Conservation (phyloP, 1,140 invertebrate species). For the Radopholus similis region DNA sequence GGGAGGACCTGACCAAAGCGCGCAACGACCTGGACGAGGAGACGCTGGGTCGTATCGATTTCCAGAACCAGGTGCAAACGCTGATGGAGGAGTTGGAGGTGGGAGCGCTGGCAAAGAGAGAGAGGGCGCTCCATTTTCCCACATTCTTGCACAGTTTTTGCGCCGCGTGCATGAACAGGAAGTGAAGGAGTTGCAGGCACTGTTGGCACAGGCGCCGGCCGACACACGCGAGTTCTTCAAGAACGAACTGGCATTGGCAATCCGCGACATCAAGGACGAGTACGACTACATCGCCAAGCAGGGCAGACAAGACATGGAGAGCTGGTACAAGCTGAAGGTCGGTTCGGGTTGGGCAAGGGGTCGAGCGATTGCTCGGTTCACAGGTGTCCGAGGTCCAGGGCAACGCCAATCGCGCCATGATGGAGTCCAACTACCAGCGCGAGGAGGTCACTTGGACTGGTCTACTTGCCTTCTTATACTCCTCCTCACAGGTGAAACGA, state of each 20-base stretch:
- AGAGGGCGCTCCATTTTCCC: not conserved
- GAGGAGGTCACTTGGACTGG: constrained; percentile 59
- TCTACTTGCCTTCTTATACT: not conserved
- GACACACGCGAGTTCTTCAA: constrained; percentile 61
- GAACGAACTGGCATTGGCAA: constrained; percentile 64
- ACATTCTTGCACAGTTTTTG: constrained; percentile 69
- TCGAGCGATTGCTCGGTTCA: not conserved
- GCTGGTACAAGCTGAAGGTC: constrained; percentile 61
- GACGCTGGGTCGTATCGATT: constrained; percentile 81
- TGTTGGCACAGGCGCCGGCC: constrained; percentile 62
- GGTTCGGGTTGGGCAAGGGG: not conserved
- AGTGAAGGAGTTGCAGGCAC: constrained; percentile 64
- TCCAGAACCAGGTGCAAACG: constrained; percentile 74
- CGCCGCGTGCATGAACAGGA: constrained; percentile 67
- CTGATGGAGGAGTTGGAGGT: constrained; percentile 71
- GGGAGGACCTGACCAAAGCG: constrained; percentile 62
- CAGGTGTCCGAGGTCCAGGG: constrained; percentile 63
- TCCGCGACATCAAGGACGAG: constrained; percentile 65
- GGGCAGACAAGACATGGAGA: constrained; percentile 61
- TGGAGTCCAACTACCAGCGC: constrained; percentile 63
- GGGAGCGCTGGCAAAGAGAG: not conserved
- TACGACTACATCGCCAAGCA: constrained; percentile 64
- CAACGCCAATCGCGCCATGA: constrained; percentile 63
- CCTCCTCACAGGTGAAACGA: constrained; percentile 59
- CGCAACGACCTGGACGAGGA: constrained; percentile 79